Conservation (phyloP, 2,888 invertebrate genomes). For the Volucella zonaria region DNA sequence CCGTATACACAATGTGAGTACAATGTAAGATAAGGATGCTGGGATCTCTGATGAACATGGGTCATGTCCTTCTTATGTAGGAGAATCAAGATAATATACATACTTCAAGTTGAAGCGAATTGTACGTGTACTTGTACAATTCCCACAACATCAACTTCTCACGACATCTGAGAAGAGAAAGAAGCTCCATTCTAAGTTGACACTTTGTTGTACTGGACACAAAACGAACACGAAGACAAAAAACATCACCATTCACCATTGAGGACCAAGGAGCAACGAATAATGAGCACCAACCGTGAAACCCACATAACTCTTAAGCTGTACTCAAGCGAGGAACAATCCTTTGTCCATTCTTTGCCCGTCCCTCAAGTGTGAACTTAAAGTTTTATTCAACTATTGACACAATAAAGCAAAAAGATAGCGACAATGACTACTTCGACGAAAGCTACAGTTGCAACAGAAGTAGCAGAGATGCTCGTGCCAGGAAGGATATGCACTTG, state of each 20-base stretch:
- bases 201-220: conserved; percentile 42
- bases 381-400: conserved; percentile 70
- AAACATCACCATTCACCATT: conserved; percentile 18
- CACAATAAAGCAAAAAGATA: conserved; percentile 62
- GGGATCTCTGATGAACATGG: conserved; percentile 9
- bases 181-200: conserved; percentile 16
- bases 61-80: conserved; percentile 35
- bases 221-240: conserved; percentile 25
- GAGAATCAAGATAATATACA: conserved; percentile 45
- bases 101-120: too few relatives aligned
- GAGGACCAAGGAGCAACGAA: conserved; percentile 14
- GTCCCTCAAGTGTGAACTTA: conserved; percentile 57
- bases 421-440: conserved; percentile 22
- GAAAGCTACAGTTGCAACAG: background rate
- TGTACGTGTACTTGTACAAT: background rate
- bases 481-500: conserved; percentile 21
- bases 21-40: conserved; percentile 32
- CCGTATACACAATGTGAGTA: conserved; percentile 21
- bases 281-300: conserved; percentile 32
- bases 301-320: conserved; percentile 54
- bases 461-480: background rate
- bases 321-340: conserved; percentile 43
- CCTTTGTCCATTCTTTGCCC: conserved; percentile 14
- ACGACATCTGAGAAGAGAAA: conserved; percentile 25
- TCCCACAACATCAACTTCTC: conserved; percentile 26